Evolutionary conservation across 2,888 invertebrate genomes (phyloP).

Genomic region (Caenorhabditis becei): DNA sequence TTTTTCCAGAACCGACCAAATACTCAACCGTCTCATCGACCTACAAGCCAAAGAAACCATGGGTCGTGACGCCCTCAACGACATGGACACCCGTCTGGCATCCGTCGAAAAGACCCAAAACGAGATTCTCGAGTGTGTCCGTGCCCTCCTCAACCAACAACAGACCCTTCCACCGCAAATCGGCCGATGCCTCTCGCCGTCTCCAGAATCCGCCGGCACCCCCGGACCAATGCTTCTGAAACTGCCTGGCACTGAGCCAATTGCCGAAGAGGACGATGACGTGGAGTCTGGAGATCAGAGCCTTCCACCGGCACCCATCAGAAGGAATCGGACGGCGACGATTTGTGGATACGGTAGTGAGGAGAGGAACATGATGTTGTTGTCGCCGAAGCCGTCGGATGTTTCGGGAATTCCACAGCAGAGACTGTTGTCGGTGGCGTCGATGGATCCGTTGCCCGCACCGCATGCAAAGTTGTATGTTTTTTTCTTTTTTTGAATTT

Average conservation of each 20-base stretch:
- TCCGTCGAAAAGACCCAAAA: constrained; percentile 73
- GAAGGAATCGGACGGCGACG: constrained; percentile 59
- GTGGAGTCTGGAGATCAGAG: constrained; percentile 11
- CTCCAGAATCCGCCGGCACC: constrained; percentile 29
- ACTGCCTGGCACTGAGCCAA: constrained; percentile 47
- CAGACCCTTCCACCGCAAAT: not conserved
- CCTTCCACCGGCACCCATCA: constrained; percentile 46
- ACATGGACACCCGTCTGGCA: constrained; percentile 73
- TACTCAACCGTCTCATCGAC: constrained; percentile 83
- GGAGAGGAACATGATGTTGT: constrained; percentile 29
- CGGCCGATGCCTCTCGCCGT: constrained; percentile 34
- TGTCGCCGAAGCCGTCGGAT: constrained; percentile 58
- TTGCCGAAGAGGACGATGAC: constrained; percentile 22
- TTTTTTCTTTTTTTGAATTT: constrained; percentile 13
- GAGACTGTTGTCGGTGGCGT: constrained; percentile 50
- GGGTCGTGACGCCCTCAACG: constrained; percentile 70
- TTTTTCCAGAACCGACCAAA: constrained; percentile 81
- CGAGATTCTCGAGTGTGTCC: constrained; percentile 63
- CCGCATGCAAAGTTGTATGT: constrained; percentile 49
- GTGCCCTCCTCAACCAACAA: constrained; percentile 38
- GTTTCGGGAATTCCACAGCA: constrained; percentile 41
- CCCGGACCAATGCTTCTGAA: constrained; percentile 42
- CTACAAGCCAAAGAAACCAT: constrained; percentile 78
- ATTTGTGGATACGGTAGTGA: constrained; percentile 58
- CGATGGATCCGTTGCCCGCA: constrained; percentile 57